A percentile compares a stretch with the other conserved stretches of the same genome.
phyloP scores from a whole-genome alignment of 2,113 vertebrate species.

The Thalassarche chlororhynchos region DNA sequence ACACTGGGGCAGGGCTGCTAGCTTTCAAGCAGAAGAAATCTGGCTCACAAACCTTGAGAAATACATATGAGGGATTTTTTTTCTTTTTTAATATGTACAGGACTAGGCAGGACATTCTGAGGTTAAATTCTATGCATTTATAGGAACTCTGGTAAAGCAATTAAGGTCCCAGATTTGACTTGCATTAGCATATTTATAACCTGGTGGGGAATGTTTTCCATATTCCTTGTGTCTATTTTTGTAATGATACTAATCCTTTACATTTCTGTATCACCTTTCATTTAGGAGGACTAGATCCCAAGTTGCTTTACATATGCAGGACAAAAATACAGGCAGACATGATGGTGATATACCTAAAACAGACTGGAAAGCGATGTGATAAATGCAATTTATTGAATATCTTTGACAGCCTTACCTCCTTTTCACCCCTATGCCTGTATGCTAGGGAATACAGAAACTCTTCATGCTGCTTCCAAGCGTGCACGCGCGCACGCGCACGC shows the following conservation, averaged over 20 bases:
- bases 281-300: constrained; percentile 13
- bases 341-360: not conserved
- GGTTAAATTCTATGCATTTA: constrained; percentile 65
- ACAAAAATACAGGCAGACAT: constrained; percentile 41
- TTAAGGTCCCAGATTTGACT: constrained; percentile 62
- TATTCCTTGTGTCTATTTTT: constrained; percentile 67
- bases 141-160: constrained; percentile 67
- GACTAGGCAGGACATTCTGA: constrained; percentile 36
- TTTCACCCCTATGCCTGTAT: not conserved
- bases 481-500: not conserved
- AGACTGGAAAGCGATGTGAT: not conserved
- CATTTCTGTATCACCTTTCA: constrained; percentile 69
- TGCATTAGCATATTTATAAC: constrained; percentile 65
- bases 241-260: constrained; percentile 62
- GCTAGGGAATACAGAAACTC: not conserved
- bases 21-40: not conserved
- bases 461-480: not conserved
- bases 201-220: constrained; percentile 64
- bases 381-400: not conserved
- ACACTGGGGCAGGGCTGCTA: not conserved
- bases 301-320: constrained; percentile 12
- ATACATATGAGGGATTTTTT: not conserved
- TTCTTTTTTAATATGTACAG: not conserved
- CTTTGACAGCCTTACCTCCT: not conserved
- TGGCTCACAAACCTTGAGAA: constrained; percentile 1